These are phyloP conservation scores for Volucella bombylans DNA, from an alignment of 2,888 invertebrate genomes.

Conservation along the genomic window DNA sequence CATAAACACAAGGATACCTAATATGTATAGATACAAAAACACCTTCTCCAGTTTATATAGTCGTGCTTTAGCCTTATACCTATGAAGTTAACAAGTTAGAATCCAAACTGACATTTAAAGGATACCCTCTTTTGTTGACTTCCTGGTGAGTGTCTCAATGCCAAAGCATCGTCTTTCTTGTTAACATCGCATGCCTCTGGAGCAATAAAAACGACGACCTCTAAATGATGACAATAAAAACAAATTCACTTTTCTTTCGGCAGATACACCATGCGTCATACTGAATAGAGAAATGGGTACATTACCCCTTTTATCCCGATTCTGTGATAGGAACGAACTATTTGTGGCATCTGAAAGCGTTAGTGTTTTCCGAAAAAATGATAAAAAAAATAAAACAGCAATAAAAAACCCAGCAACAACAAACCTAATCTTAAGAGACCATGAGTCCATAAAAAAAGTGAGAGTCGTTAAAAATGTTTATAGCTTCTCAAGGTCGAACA, in stretches of 20 bases:
- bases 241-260: constrained; percentile 67
- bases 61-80: background rate
- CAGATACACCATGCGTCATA: background rate
- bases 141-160: constrained; percentile 66
- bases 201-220: constrained; percentile 50
- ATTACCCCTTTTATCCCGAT: constrained; percentile 65
- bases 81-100: background rate
- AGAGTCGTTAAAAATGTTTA: constrained; percentile 82
- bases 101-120: constrained; percentile 25
- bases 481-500: constrained; percentile 80
- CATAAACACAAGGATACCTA: constrained; percentile 42
- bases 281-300: constrained; percentile 48
- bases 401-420: constrained; percentile 10
- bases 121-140: constrained; percentile 42
- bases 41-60: no score
- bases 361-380: constrained; percentile 49
- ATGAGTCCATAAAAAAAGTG: constrained; percentile 79
- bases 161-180: constrained; percentile 46
- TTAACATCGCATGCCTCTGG: constrained; percentile 49
- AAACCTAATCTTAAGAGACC: constrained; percentile 32
- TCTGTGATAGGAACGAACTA: constrained; percentile 52
- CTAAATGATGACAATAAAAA: constrained; percentile 65
- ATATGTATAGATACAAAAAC: background rate
- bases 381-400: constrained; percentile 7
- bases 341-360: constrained; percentile 71